Base-by-base conservation (phyloP, 2,113 vertebrate genomes). In the Trogon surrucura region DNA sequence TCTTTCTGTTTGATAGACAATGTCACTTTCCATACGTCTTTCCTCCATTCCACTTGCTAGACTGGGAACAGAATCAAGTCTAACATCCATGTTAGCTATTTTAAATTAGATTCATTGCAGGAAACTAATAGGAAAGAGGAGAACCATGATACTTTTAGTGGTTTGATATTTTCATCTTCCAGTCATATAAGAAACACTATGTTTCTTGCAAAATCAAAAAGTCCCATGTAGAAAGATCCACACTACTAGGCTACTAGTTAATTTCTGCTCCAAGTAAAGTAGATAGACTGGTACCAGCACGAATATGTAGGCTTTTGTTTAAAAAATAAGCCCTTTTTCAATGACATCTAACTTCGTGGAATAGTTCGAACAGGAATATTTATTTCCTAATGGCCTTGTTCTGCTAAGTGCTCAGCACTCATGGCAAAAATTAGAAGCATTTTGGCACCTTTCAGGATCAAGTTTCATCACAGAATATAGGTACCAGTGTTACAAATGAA, bases 351-450 rank as follows among this genome's bases (percentile, higher is more conserved):
- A 88, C 88, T 36, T 47, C 36, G 36, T 61, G 27, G 30, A 95
- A 89, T 41, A 26, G 36, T 53, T 89, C 58, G 56, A 92, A 82
- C 22, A 66, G 54, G 58, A 83, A 82, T 75, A 82, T 84, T 81
- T 94, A 54, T 85, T 95, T 92, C 53, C 47, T 84, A 85, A 93
- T 88, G 79, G n/a, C 41, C 61, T 82, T 84, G 27, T 88, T 85
- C 50, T 82, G 53, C 21, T 74, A 85, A 95, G 75, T 84, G n/a
- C 47, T 83, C 70, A 61, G 72, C 60, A 91, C 34, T 65, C 13
- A 15, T 47, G 78, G 30, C 21, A 86, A 92, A 82, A 85, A 85
- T 16, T 16, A 85, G 47, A 72, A 73, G 7, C 6, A 60, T 67
- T 80, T 51, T 47, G 62, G 47, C 58, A 71, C 26, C 56, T 87